Evolutionary conservation across 2,797 vertebrate species (phyloP).

Genomic region (Paratrypauchen microcephalus): DNA sequence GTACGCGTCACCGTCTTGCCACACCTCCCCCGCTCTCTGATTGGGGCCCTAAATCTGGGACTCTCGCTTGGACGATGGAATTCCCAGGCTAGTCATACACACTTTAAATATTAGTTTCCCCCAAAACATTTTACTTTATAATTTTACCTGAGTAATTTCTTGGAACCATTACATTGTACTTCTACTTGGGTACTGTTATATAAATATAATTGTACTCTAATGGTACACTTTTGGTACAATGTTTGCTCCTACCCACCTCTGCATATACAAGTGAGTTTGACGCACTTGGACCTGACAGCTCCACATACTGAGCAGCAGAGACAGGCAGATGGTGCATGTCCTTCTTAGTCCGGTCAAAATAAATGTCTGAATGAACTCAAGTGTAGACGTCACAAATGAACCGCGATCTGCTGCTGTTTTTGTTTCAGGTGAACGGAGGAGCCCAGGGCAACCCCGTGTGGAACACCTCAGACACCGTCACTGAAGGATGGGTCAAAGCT

Average conservation of each 20-base stretch:
- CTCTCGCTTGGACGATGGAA: too few relatives aligned
- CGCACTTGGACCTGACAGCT: neutral
- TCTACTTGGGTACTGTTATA: neutral
- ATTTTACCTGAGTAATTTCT: too few relatives aligned
- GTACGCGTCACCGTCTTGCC: too few relatives aligned
- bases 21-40: too few relatives aligned
- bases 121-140: too few relatives aligned
- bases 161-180: neutral
- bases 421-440: conserved; percentile 85
- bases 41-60: too few relatives aligned
- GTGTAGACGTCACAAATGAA: neutral
- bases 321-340: neutral
- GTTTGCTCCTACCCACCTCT: neutral
- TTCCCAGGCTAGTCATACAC: too few relatives aligned
- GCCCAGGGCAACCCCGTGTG: conserved; percentile 94
- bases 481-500: conserved; percentile 94
- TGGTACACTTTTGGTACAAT: too few relatives aligned
- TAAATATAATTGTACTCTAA: neutral
- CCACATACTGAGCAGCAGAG: neutral
- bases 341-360: neutral
- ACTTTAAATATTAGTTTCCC: too few relatives aligned
- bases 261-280: neutral
- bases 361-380: neutral
- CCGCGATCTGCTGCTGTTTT: neutral
- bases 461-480: conserved; percentile 89